Percentiles rank a stretch among this genome's conserved stretches.
phyloP scores from a whole-genome alignment of 2,113 vertebrate genomes.

The Leptodactylus fuscus region DNA sequence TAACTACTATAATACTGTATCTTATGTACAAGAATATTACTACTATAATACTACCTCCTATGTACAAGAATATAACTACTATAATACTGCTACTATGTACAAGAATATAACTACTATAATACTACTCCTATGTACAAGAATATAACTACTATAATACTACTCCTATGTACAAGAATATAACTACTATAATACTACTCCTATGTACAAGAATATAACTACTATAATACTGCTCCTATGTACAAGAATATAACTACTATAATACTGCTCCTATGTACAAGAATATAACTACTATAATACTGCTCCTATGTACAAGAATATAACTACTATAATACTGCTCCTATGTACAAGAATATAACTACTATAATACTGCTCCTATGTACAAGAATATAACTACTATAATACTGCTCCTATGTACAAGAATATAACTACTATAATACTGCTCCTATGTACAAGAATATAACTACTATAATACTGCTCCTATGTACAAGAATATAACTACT shows the following conservation, averaged over 20 bases:
- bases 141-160: too few species aligned
- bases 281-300: constrained; percentile 4
- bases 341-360: too few species aligned
- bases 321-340: too few species aligned
- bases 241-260: not conserved
- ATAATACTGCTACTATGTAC: constrained; percentile 8
- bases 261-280: not conserved
- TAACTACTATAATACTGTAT: constrained; percentile 9
- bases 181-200: too few species aligned
- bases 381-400: too few species aligned
- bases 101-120: not conserved
- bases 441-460: not conserved
- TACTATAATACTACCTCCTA: too few species aligned
- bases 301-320: not conserved
- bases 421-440: not conserved
- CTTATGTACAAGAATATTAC: not conserved
- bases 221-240: not conserved
- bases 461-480: constrained; percentile 12
- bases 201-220: not conserved
- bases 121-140: too few species aligned
- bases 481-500: constrained; percentile 3
- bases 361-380: not conserved
- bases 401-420: not conserved
- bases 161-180: too few species aligned
- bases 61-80: constrained; percentile 11